phyloP scores from a whole-genome alignment of 37 sponge, comb jelly and placozoan genomes.

The Ianthella basta region DNA sequence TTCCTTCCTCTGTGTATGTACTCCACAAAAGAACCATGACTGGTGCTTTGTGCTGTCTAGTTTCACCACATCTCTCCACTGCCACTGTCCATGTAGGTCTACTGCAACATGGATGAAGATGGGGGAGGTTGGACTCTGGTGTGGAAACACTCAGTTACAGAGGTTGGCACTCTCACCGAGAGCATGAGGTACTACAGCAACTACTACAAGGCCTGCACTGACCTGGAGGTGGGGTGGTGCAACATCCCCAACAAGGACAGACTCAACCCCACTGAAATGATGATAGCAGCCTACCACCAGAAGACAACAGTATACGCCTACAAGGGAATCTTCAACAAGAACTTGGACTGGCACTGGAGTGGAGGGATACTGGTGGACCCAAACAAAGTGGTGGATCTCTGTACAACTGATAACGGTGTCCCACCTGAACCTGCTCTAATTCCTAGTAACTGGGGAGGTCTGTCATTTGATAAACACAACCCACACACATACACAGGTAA shows the following conservation, averaged over 20 bases:
- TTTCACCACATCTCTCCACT: too few species aligned
- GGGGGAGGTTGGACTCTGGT: conserved; percentile 32
- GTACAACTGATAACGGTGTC: neutral
- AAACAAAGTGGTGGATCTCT: neutral
- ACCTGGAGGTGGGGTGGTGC: conserved; percentile 21
- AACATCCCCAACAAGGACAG: conserved; percentile 24
- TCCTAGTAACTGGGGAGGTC: neutral
- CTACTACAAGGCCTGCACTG: conserved; percentile 16
- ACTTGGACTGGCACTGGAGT: conserved; percentile 26
- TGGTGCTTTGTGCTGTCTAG: conserved; percentile 22
- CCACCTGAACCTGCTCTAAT: neutral
- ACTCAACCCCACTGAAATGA: conserved; percentile 16
- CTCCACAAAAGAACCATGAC: conserved; percentile 54
- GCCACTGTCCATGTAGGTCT: too few species aligned
- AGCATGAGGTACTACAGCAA: conserved; percentile 13
- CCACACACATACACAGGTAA: neutral
- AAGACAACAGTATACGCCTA: conserved; percentile 9
- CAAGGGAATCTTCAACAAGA: conserved; percentile 24
- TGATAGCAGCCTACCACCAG: conserved; percentile 29
- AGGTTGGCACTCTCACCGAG: neutral
- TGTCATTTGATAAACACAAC: conserved; percentile 21
- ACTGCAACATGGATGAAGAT: too few species aligned
- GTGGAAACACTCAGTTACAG: conserved; percentile 31
- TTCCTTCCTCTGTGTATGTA: conserved; percentile 71
- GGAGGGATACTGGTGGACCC: conserved; percentile 10